A percentile compares a stretch with the other conserved stretches of the same genome.
Evolutionary conservation across 2,888 invertebrate species (phyloP).

Genomic region (Cybosia mesomella): DNA sequence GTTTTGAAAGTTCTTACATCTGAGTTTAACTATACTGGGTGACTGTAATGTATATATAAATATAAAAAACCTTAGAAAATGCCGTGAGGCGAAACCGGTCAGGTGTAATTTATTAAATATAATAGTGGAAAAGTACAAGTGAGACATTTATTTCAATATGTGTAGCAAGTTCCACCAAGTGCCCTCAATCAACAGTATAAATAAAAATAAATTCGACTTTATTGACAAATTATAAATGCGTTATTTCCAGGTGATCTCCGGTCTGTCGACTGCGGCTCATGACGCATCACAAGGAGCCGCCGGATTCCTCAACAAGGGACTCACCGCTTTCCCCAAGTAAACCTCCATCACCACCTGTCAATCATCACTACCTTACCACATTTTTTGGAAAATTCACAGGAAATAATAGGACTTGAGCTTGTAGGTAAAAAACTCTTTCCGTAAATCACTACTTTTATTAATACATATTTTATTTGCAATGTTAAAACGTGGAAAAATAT

Average conservation of each 20-base stretch:
- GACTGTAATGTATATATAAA: no score
- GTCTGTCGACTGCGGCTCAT: constrained; percentile 72
- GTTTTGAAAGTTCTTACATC: no score
- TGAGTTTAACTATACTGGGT: no score
- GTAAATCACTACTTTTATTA: no score
- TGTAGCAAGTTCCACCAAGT: no score
- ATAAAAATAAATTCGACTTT: no score
- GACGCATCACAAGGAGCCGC: constrained; percentile 81
- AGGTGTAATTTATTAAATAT: no score
- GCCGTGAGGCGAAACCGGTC: no score
- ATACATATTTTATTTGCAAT: not conserved
- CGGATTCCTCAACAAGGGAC: constrained; percentile 84
- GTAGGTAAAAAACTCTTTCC: not conserved
- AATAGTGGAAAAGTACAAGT: no score
- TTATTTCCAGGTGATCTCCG: constrained; percentile 70
- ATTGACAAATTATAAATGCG: not conserved
- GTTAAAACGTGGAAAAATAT: not conserved
- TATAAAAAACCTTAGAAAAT: no score
- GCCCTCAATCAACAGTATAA: no score
- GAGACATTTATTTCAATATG: no score
- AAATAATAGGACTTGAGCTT: not conserved
- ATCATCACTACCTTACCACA: constrained; percentile 39
- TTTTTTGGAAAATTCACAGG: constrained; percentile 57
- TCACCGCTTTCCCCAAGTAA: constrained; percentile 79
- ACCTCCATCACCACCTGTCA: constrained; percentile 28